A percentile compares a stretch with the other conserved stretches of the same genome.
These are phyloP conservation scores for Masnerella sp. DNA, from an alignment of 2,888 invertebrate species.

Conservation along the genomic window DNA sequence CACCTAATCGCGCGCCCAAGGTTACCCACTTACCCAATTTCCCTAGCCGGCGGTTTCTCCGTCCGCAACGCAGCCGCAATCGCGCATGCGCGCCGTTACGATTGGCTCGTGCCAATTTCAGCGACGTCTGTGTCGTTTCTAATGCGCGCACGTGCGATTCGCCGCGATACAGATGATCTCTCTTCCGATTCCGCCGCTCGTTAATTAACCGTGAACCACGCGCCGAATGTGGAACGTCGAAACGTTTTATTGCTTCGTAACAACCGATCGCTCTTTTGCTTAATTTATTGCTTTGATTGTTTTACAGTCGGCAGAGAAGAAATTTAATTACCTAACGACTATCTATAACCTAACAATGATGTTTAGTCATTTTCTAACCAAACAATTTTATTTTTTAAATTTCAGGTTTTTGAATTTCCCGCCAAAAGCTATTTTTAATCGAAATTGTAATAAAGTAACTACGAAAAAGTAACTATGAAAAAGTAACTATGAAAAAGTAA, in stretches of 20 bases:
- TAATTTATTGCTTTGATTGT: background rate
- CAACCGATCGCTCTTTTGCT: background rate
- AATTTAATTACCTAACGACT: too few species aligned
- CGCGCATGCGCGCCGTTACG: slow-evolving; percentile 28
- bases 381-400: too few species aligned
- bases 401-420: too few species aligned
- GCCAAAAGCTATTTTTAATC: too few species aligned
- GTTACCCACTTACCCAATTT: slow-evolving; percentile 65
- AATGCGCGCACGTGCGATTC: slow-evolving; percentile 36
- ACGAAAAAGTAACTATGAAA: too few species aligned
- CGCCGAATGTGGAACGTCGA: slow-evolving; percentile 24
- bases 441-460: too few species aligned
- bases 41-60: slow-evolving; percentile 43
- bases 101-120: slow-evolving; percentile 52
- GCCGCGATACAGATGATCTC: slow-evolving; percentile 35
- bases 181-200: slow-evolving; percentile 42
- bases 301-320: too few species aligned
- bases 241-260: background rate
- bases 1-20: slow-evolving; percentile 48
- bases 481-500: too few species aligned
- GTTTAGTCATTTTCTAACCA: too few species aligned
- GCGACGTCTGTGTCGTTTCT: slow-evolving; percentile 40
- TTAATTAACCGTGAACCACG: slow-evolving; percentile 45
- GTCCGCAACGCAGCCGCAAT: slow-evolving; percentile 41
- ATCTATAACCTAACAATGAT: too few species aligned